phyloP scores from a whole-genome alignment of 2,888 invertebrate genomes.

The Heteromurus nitidus region DNA sequence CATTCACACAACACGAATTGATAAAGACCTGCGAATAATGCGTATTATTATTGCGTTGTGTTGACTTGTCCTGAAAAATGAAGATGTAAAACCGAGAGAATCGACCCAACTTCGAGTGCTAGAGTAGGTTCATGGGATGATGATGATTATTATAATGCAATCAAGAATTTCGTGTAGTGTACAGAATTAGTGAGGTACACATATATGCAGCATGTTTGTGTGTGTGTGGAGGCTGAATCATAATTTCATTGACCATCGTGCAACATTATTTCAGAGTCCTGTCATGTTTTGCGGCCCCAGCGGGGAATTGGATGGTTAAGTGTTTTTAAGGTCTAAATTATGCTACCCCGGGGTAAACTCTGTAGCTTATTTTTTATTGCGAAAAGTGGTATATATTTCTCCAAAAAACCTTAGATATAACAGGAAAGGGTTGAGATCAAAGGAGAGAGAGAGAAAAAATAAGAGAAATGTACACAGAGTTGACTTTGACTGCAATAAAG shows the following conservation, averaged over 20 bases:
- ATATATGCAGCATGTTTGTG: not conserved
- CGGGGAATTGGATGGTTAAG: conserved; percentile 32
- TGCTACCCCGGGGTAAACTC: conserved; percentile 6
- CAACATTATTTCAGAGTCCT: conserved; percentile 32
- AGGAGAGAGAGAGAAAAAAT: no score
- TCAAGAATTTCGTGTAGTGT: conserved; percentile 27
- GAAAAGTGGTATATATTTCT: not conserved
- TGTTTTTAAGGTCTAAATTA: conserved; percentile 40
- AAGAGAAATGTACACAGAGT: not conserved
- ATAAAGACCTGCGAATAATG: not conserved
- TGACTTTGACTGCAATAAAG: not conserved
- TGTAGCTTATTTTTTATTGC: not conserved
- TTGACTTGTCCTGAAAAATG: not conserved
- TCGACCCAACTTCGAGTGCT: no score
- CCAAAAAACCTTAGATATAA: no score
- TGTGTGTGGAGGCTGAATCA: not conserved
- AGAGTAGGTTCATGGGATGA: no score
- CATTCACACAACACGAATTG: no score
- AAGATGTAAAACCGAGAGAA: not conserved
- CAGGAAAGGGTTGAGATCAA: conserved; percentile 18
- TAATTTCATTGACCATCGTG: conserved; percentile 34
- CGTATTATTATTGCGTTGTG: not conserved
- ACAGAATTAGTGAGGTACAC: not conserved
- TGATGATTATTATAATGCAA: conserved; percentile 24
- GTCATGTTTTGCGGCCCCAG: conserved; percentile 40